Percentiles rank a stretch among this genome's conserved stretches.
phyloP scores from a whole-genome alignment of 2,888 invertebrate genomes.

The Creontiades dilutus region DNA sequence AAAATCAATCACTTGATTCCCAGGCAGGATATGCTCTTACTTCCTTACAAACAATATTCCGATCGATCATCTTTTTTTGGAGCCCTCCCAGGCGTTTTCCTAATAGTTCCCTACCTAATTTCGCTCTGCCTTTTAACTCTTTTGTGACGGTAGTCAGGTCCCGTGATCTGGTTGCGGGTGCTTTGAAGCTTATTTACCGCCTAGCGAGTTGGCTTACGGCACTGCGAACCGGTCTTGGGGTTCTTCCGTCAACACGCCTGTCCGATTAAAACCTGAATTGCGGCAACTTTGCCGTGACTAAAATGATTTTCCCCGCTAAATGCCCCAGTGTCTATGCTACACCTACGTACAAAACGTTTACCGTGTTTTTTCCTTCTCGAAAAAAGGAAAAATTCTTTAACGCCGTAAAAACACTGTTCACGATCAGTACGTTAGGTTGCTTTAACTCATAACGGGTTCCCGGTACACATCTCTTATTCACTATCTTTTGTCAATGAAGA shows the following conservation, averaged over 20 bases:
- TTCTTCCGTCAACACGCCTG: conserved; percentile 15
- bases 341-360: too few relatives aligned
- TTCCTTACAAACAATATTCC: too few relatives aligned
- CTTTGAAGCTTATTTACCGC: neutral
- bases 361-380: too few relatives aligned
- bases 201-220: neutral
- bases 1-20: too few relatives aligned
- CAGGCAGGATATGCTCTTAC: too few relatives aligned
- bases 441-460: too few relatives aligned
- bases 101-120: neutral
- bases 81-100: neutral
- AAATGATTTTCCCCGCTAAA: neutral
- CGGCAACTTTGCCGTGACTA: neutral
- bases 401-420: too few relatives aligned
- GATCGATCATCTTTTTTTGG: too few relatives aligned
- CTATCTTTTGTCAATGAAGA: too few relatives aligned
- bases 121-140: neutral
- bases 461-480: too few relatives aligned
- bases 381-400: too few relatives aligned
- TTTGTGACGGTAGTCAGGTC: neutral
- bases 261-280: neutral
- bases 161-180: conserved; percentile 11
- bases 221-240: neutral
- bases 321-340: neutral
- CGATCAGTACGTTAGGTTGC: too few relatives aligned